These are phyloP conservation scores for Argya squamiceps DNA, from an alignment of 2,797 vertebrate species.

Conservation along the genomic window DNA sequence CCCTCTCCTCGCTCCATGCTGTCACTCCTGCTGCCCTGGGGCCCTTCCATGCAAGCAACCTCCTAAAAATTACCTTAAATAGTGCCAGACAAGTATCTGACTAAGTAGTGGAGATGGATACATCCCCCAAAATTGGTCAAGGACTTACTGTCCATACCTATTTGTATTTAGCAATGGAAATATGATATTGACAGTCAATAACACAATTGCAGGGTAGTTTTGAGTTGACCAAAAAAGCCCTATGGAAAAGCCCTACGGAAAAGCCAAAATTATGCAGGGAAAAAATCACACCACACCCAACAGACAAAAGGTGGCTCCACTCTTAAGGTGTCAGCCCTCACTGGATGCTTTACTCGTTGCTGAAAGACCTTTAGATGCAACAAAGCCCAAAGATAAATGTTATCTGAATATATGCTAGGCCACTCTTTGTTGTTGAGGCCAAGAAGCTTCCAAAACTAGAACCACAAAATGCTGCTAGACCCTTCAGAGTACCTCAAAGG, in stretches of 20 bases:
- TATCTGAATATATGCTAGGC: neutral
- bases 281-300: neutral
- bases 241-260: neutral
- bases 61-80: neutral
- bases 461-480: neutral
- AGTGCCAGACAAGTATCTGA: neutral
- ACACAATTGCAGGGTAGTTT: neutral
- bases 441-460: neutral
- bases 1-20: fast-evolving
- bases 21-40: fast-evolving
- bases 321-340: neutral
- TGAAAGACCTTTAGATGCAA: neutral
- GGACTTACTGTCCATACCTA: neutral
- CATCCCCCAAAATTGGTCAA: neutral
- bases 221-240: neutral
- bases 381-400: neutral
- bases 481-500: neutral
- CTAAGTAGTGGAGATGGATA: neutral
- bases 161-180: neutral
- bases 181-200: neutral
- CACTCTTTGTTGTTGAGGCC: neutral
- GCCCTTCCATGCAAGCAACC: neutral
- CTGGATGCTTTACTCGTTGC: neutral
- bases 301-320: neutral
- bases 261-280: neutral